These are phyloP conservation scores for Dinoponera quadriceps DNA, from an alignment of 1,140 invertebrate genomes.

Conservation along the genomic window DNA sequence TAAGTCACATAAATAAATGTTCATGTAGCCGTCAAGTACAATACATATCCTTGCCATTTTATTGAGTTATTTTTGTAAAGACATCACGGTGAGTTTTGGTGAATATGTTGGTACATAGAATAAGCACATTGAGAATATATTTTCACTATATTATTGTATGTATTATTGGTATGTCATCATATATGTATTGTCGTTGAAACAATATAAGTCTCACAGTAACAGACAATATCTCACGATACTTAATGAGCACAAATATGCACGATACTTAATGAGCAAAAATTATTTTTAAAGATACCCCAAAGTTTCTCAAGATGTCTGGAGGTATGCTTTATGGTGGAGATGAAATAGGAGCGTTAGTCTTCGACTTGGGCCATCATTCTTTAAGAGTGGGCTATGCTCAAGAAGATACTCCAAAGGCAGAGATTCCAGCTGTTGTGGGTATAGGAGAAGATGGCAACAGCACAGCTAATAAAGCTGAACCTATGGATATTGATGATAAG, in stretches of 20 bases:
- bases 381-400: constrained; percentile 94
- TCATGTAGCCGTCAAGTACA: constrained; percentile 66
- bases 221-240: neutral
- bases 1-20: constrained; percentile 62
- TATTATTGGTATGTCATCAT: neutral
- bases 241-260: neutral
- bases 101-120: neutral
- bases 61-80: constrained; percentile 67
- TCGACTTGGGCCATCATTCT: constrained; percentile 97
- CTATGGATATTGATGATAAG: constrained; percentile 88
- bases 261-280: neutral
- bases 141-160: neutral
- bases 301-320: constrained; percentile 67
- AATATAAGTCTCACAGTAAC: neutral
- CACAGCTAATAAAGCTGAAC: constrained; percentile 85
- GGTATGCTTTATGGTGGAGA: constrained; percentile 95
- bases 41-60: constrained; percentile 46
- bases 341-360: constrained; percentile 98
- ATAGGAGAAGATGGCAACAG: constrained; percentile 88
- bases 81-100: constrained; percentile 55
- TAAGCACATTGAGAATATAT: neutral
- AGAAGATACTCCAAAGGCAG: constrained; percentile 95
- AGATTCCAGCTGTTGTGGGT: constrained; percentile 92
- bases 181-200: too few species aligned
- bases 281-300: constrained; percentile 27